phyloP scores from a whole-genome alignment of 2,113 vertebrate genomes.

The Ibidorhyncha struthersii region DNA sequence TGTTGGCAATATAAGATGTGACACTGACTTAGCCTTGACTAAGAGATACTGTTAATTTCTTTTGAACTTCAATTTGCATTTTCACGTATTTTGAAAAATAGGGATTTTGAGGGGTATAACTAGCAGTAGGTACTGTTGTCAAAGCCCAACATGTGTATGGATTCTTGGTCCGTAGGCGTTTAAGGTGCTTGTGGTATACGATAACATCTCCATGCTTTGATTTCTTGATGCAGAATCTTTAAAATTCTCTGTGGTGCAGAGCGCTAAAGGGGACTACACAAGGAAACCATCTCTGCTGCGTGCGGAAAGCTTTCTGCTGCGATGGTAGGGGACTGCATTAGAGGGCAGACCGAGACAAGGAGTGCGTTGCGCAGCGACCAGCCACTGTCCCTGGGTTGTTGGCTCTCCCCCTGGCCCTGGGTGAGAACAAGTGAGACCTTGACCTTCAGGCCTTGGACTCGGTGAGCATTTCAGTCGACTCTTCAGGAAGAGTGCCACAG shows the following conservation, averaged over 20 bases:
- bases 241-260: background rate
- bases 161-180: background rate
- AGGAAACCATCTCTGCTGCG: background rate
- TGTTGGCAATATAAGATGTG: background rate
- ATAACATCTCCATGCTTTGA: background rate
- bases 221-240: background rate
- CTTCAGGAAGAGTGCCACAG: fast-evolving
- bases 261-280: background rate
- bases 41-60: background rate
- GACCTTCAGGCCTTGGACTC: background rate
- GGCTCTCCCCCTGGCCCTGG: background rate
- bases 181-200: background rate
- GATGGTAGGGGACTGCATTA: background rate
- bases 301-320: background rate
- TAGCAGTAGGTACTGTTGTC: background rate
- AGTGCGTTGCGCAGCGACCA: background rate
- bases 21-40: background rate
- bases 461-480: fast-evolving
- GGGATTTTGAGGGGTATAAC: background rate
- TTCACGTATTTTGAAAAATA: background rate
- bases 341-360: background rate
- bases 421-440: background rate
- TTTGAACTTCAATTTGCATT: background rate
- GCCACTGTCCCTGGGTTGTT: background rate
- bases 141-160: fast-evolving